Conservation (phyloP, 2,797 vertebrate species). For the Nothura maculosa region DNA sequence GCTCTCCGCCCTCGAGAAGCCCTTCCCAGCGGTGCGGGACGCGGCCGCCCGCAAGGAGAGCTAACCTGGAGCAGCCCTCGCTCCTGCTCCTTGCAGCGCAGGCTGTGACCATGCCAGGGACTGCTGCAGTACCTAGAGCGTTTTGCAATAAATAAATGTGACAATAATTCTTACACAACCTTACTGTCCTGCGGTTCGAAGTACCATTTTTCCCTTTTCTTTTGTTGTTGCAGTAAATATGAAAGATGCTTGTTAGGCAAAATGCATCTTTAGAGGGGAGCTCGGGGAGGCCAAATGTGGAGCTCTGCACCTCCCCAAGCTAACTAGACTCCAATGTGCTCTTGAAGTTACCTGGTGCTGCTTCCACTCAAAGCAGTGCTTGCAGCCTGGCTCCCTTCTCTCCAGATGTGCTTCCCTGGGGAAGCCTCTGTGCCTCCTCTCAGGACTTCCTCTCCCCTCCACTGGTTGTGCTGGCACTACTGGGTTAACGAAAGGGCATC, state of each 20-base stretch:
- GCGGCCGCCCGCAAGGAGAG: slow-evolving; percentile 41
- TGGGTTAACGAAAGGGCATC: background rate
- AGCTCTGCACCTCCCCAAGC: background rate
- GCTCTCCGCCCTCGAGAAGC: slow-evolving; percentile 60
- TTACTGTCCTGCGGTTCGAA: background rate
- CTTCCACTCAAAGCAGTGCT: background rate
- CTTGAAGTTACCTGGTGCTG: background rate
- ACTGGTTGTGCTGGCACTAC: background rate
- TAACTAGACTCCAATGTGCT: background rate
- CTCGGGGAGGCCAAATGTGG: background rate
- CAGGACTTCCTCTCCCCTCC: background rate
- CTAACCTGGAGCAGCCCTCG: background rate
- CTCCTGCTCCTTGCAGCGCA: background rate
- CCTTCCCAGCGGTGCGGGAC: slow-evolving; percentile 30
- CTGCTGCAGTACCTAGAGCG: background rate
- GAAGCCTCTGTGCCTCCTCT: background rate
- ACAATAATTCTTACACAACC: background rate
- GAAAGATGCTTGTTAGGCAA: background rate
- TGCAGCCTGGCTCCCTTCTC: background rate
- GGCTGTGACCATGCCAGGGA: slow-evolving; percentile 27
- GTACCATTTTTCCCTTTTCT: background rate
- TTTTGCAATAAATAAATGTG: slow-evolving; percentile 34
- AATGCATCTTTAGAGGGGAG: background rate
- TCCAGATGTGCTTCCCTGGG: background rate
- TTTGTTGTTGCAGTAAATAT: background rate